These are phyloP conservation scores for Parauchenoglanis punctatus DNA, from an alignment of 2,797 vertebrate species.

Conservation along the genomic window DNA sequence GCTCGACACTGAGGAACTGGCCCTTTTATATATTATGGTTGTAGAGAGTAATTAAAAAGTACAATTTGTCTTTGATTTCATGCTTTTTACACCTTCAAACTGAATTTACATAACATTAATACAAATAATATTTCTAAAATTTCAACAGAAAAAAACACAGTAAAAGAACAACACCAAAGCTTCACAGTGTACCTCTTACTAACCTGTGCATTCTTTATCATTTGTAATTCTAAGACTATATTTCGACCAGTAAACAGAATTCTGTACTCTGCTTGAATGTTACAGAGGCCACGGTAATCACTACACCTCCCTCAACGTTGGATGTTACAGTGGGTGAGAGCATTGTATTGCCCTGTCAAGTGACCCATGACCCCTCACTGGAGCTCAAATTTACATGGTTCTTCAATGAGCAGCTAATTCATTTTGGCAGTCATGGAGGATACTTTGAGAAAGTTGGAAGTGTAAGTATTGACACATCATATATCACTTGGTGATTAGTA, in stretches of 20 bases:
- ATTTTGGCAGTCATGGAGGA: conserved; percentile 91
- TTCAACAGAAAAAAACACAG: background rate
- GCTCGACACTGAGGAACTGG: background rate
- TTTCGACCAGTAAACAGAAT: conserved; percentile 6
- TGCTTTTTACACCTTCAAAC: background rate
- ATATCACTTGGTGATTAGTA: background rate
- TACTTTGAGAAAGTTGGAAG: conserved; percentile 96
- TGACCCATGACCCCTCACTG: conserved; percentile 89
- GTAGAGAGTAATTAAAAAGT: background rate
- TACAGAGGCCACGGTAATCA: conserved; percentile 90
- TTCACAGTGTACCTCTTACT: background rate
- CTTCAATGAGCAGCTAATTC: conserved; percentile 93
- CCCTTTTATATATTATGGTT: background rate
- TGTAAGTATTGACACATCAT: conserved; percentile 78
- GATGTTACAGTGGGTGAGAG: conserved; percentile 95
- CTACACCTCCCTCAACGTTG: conserved; percentile 86
- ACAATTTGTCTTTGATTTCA: background rate
- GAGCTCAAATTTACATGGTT: conserved; percentile 95
- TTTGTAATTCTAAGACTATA: background rate
- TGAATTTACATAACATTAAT: background rate
- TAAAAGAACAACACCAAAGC: background rate
- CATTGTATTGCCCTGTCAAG: conserved; percentile 93
- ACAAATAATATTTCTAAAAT: background rate
- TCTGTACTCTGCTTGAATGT: conserved; percentile 46
- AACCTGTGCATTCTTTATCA: background rate